These are phyloP conservation scores for Anaspis maculata DNA, from an alignment of 2,888 invertebrate species.

Conservation along the genomic window DNA sequence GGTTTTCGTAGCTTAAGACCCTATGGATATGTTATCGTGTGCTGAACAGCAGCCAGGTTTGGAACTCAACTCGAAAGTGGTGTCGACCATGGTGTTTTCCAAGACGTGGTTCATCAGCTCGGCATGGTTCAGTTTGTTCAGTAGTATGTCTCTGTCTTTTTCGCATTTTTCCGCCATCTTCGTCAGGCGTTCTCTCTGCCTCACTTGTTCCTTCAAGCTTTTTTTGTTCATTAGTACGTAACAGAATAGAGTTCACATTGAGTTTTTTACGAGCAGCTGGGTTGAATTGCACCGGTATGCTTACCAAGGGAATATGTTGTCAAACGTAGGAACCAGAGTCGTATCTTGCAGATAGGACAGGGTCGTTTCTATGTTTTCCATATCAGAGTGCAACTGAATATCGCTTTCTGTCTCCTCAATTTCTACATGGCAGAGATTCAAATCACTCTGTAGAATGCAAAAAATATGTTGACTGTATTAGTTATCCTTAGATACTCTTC, in stretches of 20 bases:
- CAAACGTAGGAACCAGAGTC: slow-evolving; percentile 39
- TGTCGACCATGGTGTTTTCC: slow-evolving; percentile 30
- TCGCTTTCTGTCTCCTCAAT: slow-evolving; percentile 27
- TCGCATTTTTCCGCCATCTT: slow-evolving; percentile 25
- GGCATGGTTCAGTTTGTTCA: slow-evolving; percentile 29
- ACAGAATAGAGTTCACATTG: not conserved
- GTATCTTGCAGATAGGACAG: slow-evolving; percentile 38
- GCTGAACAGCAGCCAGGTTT: no score
- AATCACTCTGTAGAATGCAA: slow-evolving; percentile 34
- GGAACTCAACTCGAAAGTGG: slow-evolving; percentile 31
- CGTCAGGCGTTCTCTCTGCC: slow-evolving; percentile 27
- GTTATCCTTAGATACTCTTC: no score
- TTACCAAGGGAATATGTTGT: slow-evolving; percentile 43
- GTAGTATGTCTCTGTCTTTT: slow-evolving; percentile 23
- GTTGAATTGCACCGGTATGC: not conserved
- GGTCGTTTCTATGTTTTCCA: slow-evolving; percentile 37
- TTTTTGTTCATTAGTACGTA: no score
- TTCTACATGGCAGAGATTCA: slow-evolving; percentile 28
- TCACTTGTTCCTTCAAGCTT: slow-evolving; percentile 31
- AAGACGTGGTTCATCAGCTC: slow-evolving; percentile 23
- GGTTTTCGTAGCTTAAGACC: no score
- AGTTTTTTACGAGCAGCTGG: no score
- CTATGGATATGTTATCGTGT: no score
- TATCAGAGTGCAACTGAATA: slow-evolving; percentile 31
- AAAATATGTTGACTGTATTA: no score